Base-by-base conservation (phyloP, 2,888 invertebrate genomes). In the Drosophila falleni region DNA sequence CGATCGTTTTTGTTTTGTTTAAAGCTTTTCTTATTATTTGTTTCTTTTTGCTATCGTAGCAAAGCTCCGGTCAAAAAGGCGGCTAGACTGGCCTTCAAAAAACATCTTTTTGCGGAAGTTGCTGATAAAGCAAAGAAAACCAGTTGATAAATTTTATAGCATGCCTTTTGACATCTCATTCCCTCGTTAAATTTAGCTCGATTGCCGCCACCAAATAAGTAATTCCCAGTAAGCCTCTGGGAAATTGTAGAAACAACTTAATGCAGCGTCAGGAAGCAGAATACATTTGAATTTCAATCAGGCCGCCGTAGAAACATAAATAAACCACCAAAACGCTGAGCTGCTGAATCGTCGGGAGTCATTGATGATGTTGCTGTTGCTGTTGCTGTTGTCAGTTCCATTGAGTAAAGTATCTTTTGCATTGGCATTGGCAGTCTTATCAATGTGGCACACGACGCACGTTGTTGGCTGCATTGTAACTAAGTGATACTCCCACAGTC, bases 251-350 rank as follows among this genome's bases (percentile, higher is more conserved):
- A 58, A 64, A 71, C 46, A 55, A 59, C 60, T 78, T 78, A 78
- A 73, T 78, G 70, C 83, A 61, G 62, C 60, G 55, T 62, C 78
- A 60, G 77, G 50, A 64, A 65, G 42, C 35, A 50, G 13, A 59
- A 39, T 26, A 72, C 74, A 77, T 80, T 89, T 80, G 89, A 87
- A 83, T 84, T 81, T 76, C 81, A 87, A 84, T 72, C 84, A 89
- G 78, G 44, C 42, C 42, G 47, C 65, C 67, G 76, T 51, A 64
- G 71, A 70, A 68, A 80, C 65, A 75, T 83, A 86, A 78, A 86
- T 78, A 86, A 86, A 56, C 54, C 51, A 44, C 13, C 53, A 50
- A 39, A 29, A 44, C 15, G 13, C 41, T 46, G 54, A 29, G 58
- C 42, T 39, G 42, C 29, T 51, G 29, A 42, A 37, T n/a, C 19